phyloP scores from a whole-genome alignment of 1,140 invertebrate species.

The Leptinotarsa texana region DNA sequence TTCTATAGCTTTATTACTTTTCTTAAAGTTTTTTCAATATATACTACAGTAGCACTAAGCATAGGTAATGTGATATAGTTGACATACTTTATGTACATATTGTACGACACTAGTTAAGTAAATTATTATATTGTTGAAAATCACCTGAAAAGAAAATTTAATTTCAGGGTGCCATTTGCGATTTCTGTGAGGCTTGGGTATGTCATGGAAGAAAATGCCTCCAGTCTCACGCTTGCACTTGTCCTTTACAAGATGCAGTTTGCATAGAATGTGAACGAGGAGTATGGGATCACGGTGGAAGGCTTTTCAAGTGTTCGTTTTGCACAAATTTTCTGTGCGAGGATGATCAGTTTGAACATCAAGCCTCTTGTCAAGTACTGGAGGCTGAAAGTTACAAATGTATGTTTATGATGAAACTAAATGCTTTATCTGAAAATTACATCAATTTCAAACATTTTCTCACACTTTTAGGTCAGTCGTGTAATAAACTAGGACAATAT shows the following conservation, averaged over 20 bases:
- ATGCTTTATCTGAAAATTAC: too few species aligned
- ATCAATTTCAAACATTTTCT: too few species aligned
- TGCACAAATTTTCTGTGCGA: constrained; percentile 91
- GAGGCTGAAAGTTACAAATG: constrained; percentile 89
- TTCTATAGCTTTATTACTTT: too few species aligned
- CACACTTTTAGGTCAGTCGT: constrained; percentile 74
- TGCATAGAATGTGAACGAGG: constrained; percentile 90
- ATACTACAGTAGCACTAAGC: too few species aligned
- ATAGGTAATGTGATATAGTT: too few species aligned
- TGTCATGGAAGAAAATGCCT: constrained; percentile 94
- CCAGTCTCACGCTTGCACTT: constrained; percentile 88
- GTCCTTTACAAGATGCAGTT: constrained; percentile 83
- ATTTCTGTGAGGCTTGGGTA: constrained; percentile 97
- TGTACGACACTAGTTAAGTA: too few species aligned
- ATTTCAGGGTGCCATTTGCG: constrained; percentile 89
- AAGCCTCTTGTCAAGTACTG: constrained; percentile 93
- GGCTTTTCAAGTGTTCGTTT: constrained; percentile 92
- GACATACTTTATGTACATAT: too few species aligned
- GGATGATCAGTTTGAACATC: constrained; percentile 98
- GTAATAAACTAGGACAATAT: constrained; percentile 91
- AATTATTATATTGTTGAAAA: too few species aligned
- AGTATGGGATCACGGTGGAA: constrained; percentile 93
- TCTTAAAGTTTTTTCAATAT: too few species aligned
- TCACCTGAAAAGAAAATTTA: too few species aligned
- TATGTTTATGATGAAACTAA: background rate